Evolutionary conservation across 2,888 invertebrate genomes (phyloP).

Genomic region (Apamea crenata): DNA sequence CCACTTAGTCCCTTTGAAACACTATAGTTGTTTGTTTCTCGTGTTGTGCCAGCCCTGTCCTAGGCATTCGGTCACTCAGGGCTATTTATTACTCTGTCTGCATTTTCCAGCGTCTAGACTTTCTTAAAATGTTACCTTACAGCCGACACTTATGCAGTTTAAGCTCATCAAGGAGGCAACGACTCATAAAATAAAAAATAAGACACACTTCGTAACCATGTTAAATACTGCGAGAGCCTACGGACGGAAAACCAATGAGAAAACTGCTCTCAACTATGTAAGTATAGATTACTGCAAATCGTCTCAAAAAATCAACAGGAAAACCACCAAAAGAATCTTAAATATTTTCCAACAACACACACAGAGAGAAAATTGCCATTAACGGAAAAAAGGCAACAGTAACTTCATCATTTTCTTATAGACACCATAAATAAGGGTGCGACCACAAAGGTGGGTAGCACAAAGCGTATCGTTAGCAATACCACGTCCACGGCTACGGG

Average conservation of each 20-base stretch:
- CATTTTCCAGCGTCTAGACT: constrained; percentile 64
- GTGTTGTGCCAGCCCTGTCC: constrained; percentile 45
- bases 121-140: constrained; percentile 63
- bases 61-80: constrained; percentile 56
- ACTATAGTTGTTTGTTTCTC: neutral
- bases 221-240: neutral
- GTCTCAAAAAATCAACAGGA: neutral
- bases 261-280: neutral
- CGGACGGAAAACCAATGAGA: neutral
- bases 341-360: constrained; percentile 3
- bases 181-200: constrained; percentile 18
- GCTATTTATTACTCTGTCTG: constrained; percentile 59
- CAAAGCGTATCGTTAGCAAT: constrained; percentile 80
- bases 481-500: constrained; percentile 68
- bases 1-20: neutral
- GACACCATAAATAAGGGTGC: constrained; percentile 80
- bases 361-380: constrained; percentile 34
- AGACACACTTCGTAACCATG: neutral
- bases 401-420: constrained; percentile 67
- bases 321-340: constrained; percentile 28
- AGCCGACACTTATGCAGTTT: constrained; percentile 46
- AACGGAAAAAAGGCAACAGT: constrained; percentile 39
- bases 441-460: constrained; percentile 70
- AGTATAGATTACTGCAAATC: neutral
- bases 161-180: constrained; percentile 40